These are phyloP conservation scores for Brachycybe producta DNA, from an alignment of 2,888 invertebrate genomes.

Conservation along the genomic window DNA sequence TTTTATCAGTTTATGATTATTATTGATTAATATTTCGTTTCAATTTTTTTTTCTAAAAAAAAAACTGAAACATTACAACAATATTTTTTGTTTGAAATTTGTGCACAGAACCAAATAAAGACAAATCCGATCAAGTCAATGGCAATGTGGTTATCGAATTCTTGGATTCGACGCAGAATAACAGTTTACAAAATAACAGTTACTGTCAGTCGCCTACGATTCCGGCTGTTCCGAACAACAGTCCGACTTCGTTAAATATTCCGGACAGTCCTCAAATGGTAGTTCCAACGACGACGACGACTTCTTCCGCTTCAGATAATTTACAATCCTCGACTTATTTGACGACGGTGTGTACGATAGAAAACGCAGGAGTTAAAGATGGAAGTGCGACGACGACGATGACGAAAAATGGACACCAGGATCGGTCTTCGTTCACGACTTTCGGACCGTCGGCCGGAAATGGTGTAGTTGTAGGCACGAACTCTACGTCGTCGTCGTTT, in stretches of 20 bases:
- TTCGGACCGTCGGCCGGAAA: constrained; percentile 21
- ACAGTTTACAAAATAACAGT: background rate
- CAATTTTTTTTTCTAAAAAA: too few relatives aligned
- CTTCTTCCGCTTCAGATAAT: constrained; percentile 2
- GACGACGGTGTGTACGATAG: constrained; percentile 3
- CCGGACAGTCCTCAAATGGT: constrained; percentile 8
- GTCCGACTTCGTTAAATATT: constrained; percentile 17
- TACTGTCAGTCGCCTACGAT: constrained; percentile 19
- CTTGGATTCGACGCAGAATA: constrained; percentile 21
- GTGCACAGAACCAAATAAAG: constrained; percentile 80
- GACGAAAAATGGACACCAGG: constrained; percentile 42
- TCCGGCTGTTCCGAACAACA: constrained; percentile 28
- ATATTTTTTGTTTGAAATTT: constrained; percentile 21
- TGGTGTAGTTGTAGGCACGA: background rate
- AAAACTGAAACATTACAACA: background rate
- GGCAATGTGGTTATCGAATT: constrained; percentile 29
- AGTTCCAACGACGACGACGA: background rate
- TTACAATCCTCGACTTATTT: background rate
- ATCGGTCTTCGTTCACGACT: constrained; percentile 48
- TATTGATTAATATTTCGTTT: too few relatives aligned
- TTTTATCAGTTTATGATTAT: too few relatives aligned
- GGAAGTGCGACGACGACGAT: constrained; percentile 7
- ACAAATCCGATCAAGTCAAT: constrained; percentile 65
- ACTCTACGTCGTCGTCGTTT: background rate
- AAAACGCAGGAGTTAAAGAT: too few relatives aligned